Evolutionary conservation across 2,113 vertebrate species (phyloP), one percentile per base, ranked within the genome.

Genomic region (Varanus komodoensis): DNA sequence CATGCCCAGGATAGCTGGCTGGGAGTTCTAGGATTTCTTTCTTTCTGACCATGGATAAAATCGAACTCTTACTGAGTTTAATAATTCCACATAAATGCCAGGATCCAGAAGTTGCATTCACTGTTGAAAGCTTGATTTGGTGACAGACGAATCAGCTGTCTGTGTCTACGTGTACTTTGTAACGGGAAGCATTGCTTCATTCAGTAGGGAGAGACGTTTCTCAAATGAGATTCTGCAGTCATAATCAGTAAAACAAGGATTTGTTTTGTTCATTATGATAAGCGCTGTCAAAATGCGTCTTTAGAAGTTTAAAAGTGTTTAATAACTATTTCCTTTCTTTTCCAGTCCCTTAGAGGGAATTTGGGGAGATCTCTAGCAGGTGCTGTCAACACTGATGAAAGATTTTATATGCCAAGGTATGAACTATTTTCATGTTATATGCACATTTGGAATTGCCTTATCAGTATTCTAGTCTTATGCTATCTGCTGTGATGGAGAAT

Each of bases 381-480:
- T 57, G 83, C 94, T 95, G 92, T 90, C 92, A 82, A 96, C 80
- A 96, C 96, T 95, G 95, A 96, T 96, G 96, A 96, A 93, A 96
- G 92, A 96, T 96, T 95, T 96, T 96, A 94, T 96, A 96, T 95
- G 94, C 95, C 95, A 95, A 96, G 95, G 96, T 96, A 94, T 3
- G 95, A 57, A 57, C 0, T 52, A 71, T 90, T 92, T 48, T 64
- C n/a, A 15, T 79, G 8, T 85, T 71, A 54, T 79, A 9, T 52
- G n/a, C 73, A 21, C 32, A 0, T 77, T 32, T 89, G 19, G 82
- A 88, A 38, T 32, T 23, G 0, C 54, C 11, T 86, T 90, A 74
- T 67, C 78, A 17, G 21, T 68, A n/a, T 25, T 79, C 8, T 21
- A 84, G 21, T 75, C 44, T 29, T 38, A 29, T 23, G 12, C 54